Evolutionary conservation across 1,140 invertebrate genomes (phyloP).

Genomic region (Agraylea sexmaculata): DNA sequence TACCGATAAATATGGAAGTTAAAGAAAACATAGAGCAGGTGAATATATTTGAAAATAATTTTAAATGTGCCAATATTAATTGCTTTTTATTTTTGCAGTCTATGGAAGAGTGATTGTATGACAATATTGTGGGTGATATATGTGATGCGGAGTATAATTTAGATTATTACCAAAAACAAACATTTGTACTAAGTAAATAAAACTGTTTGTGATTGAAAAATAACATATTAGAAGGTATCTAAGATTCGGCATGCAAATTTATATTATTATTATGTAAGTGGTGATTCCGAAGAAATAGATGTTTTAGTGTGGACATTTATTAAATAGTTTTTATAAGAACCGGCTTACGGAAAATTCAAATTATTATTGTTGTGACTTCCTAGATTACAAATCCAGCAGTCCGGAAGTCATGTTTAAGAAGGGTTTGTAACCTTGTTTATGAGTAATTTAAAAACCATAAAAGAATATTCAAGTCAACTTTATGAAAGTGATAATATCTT

Average conservation of each 20-base stretch:
- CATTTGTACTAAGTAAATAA: neutral
- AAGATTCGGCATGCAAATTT: neutral
- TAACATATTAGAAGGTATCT: neutral
- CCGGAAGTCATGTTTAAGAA: no score
- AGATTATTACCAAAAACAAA: slow-evolving; percentile 2
- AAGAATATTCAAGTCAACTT: no score
- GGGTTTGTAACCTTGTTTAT: no score
- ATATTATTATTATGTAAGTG: slow-evolving; percentile 6
- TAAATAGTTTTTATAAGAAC: slow-evolving; percentile 5
- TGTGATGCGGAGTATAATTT: slow-evolving; percentile 6
- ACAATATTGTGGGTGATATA: slow-evolving; percentile 2
- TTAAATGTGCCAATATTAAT: neutral
- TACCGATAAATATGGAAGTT: slow-evolving; percentile 13
- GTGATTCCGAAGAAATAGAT: no score
- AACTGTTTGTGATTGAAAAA: neutral
- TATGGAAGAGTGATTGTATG: slow-evolving; percentile 4
- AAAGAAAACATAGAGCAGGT: slow-evolving; percentile 2
- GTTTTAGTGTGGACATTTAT: slow-evolving; percentile 1
- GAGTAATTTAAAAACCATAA: no score
- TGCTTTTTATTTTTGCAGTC: neutral
- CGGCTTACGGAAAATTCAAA: no score
- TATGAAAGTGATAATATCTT: no score
- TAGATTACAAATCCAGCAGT: no score
- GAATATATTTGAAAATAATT: slow-evolving; percentile 5
- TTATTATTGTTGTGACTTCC: no score